phyloP scores from a whole-genome alignment of 2,113 vertebrate genomes.

The Daubentonia madagascariensis region DNA sequence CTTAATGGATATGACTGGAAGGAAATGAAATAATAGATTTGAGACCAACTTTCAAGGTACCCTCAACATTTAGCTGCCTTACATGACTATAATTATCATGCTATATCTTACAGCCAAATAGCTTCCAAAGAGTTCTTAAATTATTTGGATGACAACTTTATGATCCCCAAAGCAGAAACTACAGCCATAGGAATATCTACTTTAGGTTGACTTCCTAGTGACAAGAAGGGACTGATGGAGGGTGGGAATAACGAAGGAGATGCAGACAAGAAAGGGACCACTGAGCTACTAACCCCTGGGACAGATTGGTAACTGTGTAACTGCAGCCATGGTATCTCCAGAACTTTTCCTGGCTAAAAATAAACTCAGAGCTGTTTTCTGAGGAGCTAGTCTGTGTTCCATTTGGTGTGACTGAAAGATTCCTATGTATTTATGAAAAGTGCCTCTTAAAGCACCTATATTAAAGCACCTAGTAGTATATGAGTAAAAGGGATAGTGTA shows the following conservation, averaged over 20 bases:
- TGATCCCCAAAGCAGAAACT: slow-evolving; percentile 39
- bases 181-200: background rate
- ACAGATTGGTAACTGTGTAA: background rate
- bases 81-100: slow-evolving; percentile 49
- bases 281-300: background rate
- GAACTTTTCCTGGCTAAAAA: background rate
- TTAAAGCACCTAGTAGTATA: background rate
- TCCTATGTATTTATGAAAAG: background rate
- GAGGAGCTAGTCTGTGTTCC: background rate
- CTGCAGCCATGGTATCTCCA: background rate
- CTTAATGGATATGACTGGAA: slow-evolving; percentile 50
- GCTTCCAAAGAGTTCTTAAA: slow-evolving; percentile 62
- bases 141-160: slow-evolving; percentile 66
- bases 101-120: slow-evolving; percentile 57
- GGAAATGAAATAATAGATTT: slow-evolving; percentile 55
- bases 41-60: slow-evolving; percentile 55
- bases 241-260: background rate
- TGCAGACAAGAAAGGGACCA: background rate
- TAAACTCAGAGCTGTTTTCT: background rate
- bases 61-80: slow-evolving; percentile 60
- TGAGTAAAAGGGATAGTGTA: background rate
- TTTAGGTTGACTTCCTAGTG: slow-evolving; percentile 15
- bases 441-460: background rate
- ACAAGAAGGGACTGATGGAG: background rate
- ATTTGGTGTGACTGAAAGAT: background rate